Conservation (phyloP, 2,113 vertebrate genomes). For the Oriolus oriolus region DNA sequence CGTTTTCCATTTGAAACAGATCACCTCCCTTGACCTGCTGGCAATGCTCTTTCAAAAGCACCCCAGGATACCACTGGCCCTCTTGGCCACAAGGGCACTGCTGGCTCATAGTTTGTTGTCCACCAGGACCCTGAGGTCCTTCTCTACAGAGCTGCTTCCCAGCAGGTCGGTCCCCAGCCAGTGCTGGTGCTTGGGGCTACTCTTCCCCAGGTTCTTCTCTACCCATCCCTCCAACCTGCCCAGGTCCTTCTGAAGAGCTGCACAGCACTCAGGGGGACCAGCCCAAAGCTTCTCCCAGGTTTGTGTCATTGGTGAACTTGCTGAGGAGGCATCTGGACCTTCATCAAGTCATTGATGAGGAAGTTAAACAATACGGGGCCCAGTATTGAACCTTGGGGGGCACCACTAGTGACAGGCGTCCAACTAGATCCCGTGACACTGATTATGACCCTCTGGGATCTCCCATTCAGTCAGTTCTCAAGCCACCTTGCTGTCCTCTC, state of each 20-base stretch:
- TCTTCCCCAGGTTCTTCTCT: background rate
- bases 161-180: background rate
- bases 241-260: background rate
- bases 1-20: background rate
- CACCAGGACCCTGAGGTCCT: background rate
- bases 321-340: background rate
- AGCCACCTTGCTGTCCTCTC: background rate
- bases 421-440: background rate
- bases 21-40: background rate
- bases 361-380: background rate
- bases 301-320: background rate
- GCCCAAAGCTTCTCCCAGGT: background rate
- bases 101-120: background rate
- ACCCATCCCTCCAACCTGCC: background rate
- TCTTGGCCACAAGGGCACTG: background rate
- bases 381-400: accelerated
- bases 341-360: background rate
- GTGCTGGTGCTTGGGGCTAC: background rate
- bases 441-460: background rate
- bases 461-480: background rate
- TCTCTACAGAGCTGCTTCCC: background rate
- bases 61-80: background rate
- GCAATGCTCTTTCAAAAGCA: background rate
- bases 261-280: background rate
- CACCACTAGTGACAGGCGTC: background rate